Evolutionary conservation across 2,113 vertebrate genomes (phyloP).

Genomic region (Alosa alosa): DNA sequence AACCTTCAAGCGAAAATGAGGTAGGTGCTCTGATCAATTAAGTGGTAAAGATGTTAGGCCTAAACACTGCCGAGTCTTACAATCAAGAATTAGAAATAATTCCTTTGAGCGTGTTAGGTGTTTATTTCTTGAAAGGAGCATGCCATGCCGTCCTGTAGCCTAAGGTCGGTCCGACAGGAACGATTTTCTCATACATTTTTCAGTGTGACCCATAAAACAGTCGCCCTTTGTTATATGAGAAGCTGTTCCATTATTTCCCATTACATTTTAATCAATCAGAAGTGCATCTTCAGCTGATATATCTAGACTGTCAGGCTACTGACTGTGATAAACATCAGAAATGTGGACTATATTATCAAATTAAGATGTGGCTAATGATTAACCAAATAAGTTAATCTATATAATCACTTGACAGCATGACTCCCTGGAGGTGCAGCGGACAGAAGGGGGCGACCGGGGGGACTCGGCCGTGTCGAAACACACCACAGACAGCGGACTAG

Average conservation of each 20-base stretch:
- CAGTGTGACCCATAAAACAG: background rate
- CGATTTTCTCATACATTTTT: background rate
- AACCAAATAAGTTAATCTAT: background rate
- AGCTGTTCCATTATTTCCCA: background rate
- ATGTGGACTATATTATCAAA: background rate
- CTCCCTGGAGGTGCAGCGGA: background rate
- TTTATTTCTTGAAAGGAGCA: background rate
- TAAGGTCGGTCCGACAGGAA: background rate
- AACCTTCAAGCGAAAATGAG: slow-evolving; percentile 49
- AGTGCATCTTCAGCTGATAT: background rate
- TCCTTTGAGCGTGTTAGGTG: background rate
- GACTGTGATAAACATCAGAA: background rate
- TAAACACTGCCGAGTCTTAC: background rate
- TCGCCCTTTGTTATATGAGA: background rate
- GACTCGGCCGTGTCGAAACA: slow-evolving; percentile 70
- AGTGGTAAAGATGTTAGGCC: background rate
- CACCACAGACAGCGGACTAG: slow-evolving; percentile 73
- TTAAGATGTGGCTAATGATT: background rate
- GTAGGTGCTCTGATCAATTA: slow-evolving; percentile 44
- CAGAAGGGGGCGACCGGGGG: slow-evolving; percentile 56
- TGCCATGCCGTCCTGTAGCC: background rate
- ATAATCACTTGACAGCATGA: background rate
- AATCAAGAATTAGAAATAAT: background rate
- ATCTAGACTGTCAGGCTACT: background rate
- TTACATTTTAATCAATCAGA: background rate